Evolutionary conservation across 2,888 invertebrate species (phyloP).

Genomic region (Polia nebulosa): DNA sequence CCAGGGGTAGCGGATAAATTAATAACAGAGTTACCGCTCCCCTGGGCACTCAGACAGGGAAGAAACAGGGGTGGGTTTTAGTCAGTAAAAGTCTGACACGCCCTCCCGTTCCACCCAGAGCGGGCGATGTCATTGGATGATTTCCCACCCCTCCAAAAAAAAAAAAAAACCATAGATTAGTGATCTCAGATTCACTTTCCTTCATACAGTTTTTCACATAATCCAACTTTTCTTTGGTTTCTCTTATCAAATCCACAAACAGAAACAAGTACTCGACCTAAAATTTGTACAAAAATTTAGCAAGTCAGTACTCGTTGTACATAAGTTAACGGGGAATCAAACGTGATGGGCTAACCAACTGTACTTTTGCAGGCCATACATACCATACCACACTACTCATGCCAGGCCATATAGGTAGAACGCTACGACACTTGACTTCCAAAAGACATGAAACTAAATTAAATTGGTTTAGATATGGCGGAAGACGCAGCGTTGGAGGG

Average conservation of each 20-base stretch:
- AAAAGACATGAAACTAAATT: conserved; percentile 13
- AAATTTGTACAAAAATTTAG: not conserved
- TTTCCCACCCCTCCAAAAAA: no score
- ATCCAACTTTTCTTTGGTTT: not conserved
- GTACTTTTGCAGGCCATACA: conserved; percentile 22
- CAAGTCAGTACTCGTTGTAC: not conserved
- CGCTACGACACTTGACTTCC: conserved; percentile 1
- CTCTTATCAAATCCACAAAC: no score
- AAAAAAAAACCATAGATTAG: no score
- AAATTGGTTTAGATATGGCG: conserved; percentile 8
- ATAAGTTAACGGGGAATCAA: conserved; percentile 29
- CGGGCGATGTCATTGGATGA: not conserved
- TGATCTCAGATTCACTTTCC: no score
- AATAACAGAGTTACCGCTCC: no score
- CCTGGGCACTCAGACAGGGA: no score
- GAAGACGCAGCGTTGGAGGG: no score
- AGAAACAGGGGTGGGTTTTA: no score
- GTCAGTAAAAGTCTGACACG: no score
- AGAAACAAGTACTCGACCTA: conserved; percentile 8
- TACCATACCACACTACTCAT: no score
- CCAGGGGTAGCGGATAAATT: no score
- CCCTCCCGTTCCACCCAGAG: no score
- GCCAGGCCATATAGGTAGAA: conserved; percentile 23
- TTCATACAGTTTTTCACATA: not conserved
- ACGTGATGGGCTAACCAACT: conserved; percentile 50